A percentile compares a stretch with the other conserved stretches of the same genome.
These are phyloP conservation scores for Calcarius lapponicus DNA, from an alignment of 2,797 vertebrate species.

Conservation along the genomic window DNA sequence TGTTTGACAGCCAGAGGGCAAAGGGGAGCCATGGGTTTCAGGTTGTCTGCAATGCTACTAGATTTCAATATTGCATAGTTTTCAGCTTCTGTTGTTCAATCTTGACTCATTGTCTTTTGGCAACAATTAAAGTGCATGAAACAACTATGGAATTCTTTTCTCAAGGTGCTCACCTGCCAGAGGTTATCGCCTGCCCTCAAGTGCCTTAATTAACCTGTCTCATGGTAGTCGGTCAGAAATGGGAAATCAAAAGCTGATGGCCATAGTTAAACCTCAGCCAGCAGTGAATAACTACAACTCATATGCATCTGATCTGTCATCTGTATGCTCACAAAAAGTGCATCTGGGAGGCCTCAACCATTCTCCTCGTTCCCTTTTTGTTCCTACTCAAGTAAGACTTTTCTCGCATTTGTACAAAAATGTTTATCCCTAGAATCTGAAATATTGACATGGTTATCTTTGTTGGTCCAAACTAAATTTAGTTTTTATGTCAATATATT, in stretches of 20 bases:
- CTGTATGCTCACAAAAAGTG: constrained; percentile 72
- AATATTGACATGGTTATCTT: background rate
- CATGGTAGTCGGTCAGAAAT: constrained; percentile 88
- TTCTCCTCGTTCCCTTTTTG: constrained; percentile 90
- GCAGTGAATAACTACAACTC: constrained; percentile 72
- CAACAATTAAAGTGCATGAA: background rate
- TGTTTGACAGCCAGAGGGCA: background rate
- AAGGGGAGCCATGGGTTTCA: background rate
- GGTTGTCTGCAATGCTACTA: background rate
- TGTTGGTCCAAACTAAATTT: background rate
- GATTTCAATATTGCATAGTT: background rate
- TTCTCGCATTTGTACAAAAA: background rate
- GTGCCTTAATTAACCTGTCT: constrained; percentile 94
- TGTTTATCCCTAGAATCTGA: background rate
- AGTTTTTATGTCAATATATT: background rate
- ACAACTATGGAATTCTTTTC: background rate
- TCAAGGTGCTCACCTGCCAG: constrained; percentile 85
- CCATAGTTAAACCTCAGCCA: constrained; percentile 94
- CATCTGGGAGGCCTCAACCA: constrained; percentile 88
- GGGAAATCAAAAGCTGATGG: constrained; percentile 88
- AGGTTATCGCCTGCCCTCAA: constrained; percentile 92
- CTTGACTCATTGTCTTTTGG: background rate
- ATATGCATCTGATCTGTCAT: constrained; percentile 51
- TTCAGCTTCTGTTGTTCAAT: background rate
- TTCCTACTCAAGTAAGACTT: constrained; percentile 86